A percentile compares a stretch with the other conserved stretches of the same genome.
These are phyloP conservation scores for Thinocorus orbignyianus DNA, from an alignment of 2,113 vertebrate genomes.

Conservation along the genomic window DNA sequence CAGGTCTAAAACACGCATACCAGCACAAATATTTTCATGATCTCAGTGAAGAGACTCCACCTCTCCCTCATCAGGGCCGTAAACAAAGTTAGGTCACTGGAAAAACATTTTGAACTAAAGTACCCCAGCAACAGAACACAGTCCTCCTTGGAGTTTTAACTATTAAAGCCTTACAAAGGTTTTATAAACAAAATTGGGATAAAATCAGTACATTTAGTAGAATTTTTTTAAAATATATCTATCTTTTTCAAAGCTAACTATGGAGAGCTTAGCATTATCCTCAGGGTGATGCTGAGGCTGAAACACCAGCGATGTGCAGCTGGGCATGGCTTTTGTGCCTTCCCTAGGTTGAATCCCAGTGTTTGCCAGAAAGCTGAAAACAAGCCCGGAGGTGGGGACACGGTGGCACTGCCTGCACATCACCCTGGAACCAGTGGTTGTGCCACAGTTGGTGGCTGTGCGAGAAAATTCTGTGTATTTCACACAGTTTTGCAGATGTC, in stretches of 20 bases:
- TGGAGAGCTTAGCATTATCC: fast-evolving
- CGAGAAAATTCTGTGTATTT: constrained; percentile 4
- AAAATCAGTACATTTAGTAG: neutral
- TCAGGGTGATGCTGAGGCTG: neutral
- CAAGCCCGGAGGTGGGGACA: neutral
- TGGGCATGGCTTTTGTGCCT: neutral
- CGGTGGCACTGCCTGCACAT: neutral
- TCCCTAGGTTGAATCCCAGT: fast-evolving
- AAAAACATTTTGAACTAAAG: constrained; percentile 55
- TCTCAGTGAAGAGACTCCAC: constrained; percentile 47
- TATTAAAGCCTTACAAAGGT: neutral
- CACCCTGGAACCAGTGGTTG: fast-evolving
- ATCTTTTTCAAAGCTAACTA: neutral
- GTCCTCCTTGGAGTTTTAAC: constrained; percentile 4
- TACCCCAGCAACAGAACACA: constrained; percentile 1
- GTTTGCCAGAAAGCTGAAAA: neutral
- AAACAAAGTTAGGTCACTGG: constrained; percentile 47
- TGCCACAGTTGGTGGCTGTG: fast-evolving
- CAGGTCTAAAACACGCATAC: neutral
- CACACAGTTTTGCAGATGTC: neutral
- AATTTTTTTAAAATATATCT: neutral
- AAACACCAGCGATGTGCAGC: neutral
- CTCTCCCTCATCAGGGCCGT: constrained; percentile 35
- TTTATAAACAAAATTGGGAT: neutral
- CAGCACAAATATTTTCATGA: constrained; percentile 54